phyloP scores from a whole-genome alignment of 2,113 vertebrate genomes.

The Chaenocephalus aceratus region DNA sequence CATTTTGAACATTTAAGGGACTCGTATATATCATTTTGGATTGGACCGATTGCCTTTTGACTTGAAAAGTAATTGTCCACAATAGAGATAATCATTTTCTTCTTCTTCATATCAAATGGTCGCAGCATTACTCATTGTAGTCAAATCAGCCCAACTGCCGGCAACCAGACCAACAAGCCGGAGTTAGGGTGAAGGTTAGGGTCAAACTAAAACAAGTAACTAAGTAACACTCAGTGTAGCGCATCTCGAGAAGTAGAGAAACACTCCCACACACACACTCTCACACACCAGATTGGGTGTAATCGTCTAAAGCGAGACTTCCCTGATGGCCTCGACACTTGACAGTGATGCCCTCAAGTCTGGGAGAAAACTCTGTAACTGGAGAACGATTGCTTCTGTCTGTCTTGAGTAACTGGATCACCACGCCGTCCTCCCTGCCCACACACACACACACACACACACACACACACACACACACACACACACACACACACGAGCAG shows the following conservation, averaged over 20 bases:
- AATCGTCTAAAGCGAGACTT: constrained; percentile 76
- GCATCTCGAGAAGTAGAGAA: constrained; percentile 34
- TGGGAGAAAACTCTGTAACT: constrained; percentile 77
- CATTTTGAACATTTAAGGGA: no score
- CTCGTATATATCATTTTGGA: no score
- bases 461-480: constrained; percentile 10
- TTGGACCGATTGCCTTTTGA: no score
- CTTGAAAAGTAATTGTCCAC: no score
- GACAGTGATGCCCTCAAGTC: constrained; percentile 81
- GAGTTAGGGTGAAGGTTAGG: neutral
- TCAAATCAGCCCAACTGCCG: no score
- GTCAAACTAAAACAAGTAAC: constrained; percentile 1
- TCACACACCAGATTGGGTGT: constrained; percentile 67
- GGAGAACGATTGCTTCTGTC: constrained; percentile 80
- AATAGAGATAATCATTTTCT: no score
- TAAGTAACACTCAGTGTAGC: constrained; percentile 58
- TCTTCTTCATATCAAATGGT: no score
- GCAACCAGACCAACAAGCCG: no score
- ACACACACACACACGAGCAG: neutral
- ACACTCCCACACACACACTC: constrained; percentile 12
- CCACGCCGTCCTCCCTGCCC: constrained; percentile 57
- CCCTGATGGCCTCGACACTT: constrained; percentile 75
- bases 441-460: constrained; percentile 36
- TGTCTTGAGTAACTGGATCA: constrained; percentile 80
- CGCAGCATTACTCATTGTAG: no score